A percentile compares a stretch with the other conserved stretches of the same genome.
Conservation (phyloP, 2,797 vertebrate species). For the Chromis chromis region DNA sequence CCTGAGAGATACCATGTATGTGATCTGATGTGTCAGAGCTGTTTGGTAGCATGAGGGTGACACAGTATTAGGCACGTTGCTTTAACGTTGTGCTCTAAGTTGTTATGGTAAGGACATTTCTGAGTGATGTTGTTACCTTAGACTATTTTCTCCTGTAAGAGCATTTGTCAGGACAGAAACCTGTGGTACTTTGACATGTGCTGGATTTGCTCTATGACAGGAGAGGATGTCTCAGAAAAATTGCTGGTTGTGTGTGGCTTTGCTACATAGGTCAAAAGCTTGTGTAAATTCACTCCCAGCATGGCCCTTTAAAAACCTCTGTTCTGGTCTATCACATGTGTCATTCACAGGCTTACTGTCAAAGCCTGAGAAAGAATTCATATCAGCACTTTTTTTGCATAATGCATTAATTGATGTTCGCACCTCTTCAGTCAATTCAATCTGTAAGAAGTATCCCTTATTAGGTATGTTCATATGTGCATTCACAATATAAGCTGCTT, state of each 20-base stretch:
- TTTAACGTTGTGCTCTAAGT: too few species aligned
- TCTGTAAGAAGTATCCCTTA: neutral
- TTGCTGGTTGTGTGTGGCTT: too few species aligned
- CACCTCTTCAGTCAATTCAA: conserved; percentile 11
- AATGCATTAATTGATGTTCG: conserved; percentile 4
- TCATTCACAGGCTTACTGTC: neutral
- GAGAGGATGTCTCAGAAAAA: neutral
- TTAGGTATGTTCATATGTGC: conserved; percentile 10
- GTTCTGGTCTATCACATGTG: conserved; percentile 6
- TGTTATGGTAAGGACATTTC: too few species aligned
- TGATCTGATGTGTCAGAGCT: too few species aligned
- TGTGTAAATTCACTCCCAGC: neutral
- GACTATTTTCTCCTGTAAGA: too few species aligned
- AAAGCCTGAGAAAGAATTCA: neutral
- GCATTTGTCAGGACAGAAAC: neutral
- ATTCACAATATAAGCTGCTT: conserved; percentile 22
- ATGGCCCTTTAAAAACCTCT: neutral
- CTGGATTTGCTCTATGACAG: neutral
- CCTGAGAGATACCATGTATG: too few species aligned
- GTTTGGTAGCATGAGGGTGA: too few species aligned
- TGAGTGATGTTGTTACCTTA: too few species aligned
- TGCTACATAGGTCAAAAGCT: too few species aligned
- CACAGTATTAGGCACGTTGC: too few species aligned
- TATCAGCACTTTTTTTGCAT: neutral
- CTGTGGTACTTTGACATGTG: neutral